Conservation (phyloP, 2,113 vertebrate genomes). For the Leuciscus idus region DNA sequence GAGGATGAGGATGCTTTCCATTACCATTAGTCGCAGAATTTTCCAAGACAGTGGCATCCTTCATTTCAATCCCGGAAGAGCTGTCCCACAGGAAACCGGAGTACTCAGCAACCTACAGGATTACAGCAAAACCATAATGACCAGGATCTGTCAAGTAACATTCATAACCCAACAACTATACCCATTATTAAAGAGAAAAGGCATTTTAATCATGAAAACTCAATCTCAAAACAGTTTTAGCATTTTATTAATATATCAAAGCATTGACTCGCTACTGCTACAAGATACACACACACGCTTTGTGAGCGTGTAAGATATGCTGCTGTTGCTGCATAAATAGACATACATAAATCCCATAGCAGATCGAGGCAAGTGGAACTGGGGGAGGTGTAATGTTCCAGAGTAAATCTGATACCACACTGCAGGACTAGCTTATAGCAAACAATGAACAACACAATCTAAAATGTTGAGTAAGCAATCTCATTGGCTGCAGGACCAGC, state of each 20-base stretch:
- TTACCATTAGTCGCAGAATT: slow-evolving; percentile 79
- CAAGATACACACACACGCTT: neutral
- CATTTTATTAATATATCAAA: too few species aligned
- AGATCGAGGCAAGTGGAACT: neutral
- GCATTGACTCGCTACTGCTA: too few species aligned
- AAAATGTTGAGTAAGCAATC: too few species aligned
- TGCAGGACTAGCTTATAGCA: neutral
- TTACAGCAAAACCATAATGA: slow-evolving; percentile 35
- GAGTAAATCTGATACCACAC: neutral
- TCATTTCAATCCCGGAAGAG: slow-evolving; percentile 84
- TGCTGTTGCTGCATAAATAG: neutral
- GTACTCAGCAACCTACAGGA: slow-evolving; percentile 79
- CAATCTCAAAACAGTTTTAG: too few species aligned
- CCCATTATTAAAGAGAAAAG: neutral
- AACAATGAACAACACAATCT: neutral
- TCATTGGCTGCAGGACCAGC: too few species aligned
- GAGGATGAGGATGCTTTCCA: slow-evolving; percentile 70
- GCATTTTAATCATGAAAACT: neutral
- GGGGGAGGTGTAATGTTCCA: neutral
- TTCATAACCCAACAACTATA: neutral
- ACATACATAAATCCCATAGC: neutral
- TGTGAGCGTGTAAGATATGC: neutral
- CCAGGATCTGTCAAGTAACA: neutral
- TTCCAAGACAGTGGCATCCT: slow-evolving; percentile 75
- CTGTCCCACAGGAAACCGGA: slow-evolving; percentile 92